Conservation (phyloP, 1,140 invertebrate species). For the Galleria mellonella region DNA sequence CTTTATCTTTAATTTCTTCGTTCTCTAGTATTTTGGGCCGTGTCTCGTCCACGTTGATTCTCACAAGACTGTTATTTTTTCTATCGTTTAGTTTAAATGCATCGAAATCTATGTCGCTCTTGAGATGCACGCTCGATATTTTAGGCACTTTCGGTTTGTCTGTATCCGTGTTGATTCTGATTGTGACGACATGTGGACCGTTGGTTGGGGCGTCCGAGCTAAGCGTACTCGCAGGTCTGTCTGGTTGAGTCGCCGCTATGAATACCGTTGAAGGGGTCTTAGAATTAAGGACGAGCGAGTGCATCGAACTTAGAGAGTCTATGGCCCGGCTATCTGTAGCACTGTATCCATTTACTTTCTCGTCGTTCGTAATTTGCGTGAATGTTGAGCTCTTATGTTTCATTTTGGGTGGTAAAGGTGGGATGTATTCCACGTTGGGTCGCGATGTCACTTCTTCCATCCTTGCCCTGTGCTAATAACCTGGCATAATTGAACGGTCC, state of each 20-base stretch:
- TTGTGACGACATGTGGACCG: conserved; percentile 79
- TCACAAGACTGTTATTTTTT: conserved; percentile 55
- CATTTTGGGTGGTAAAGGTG: conserved; percentile 49
- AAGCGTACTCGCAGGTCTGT: conserved; percentile 57
- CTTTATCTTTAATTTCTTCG: conserved; percentile 51
- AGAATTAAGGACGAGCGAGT: conserved; percentile 72
- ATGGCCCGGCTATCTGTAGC: conserved; percentile 36
- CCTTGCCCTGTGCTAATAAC: conserved; percentile 45
- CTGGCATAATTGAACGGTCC: conserved; percentile 64
- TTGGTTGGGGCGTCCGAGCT: conserved; percentile 49
- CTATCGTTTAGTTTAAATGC: conserved; percentile 51
- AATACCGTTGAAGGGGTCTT: conserved; percentile 76
- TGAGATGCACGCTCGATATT: conserved; percentile 66
- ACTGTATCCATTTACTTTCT: conserved; percentile 45
- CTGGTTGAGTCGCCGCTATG: conserved; percentile 73
- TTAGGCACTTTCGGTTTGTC: conserved; percentile 69
- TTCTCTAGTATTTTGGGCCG: conserved; percentile 54
- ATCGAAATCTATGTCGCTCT: conserved; percentile 59
- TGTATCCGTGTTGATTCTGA: conserved; percentile 78
- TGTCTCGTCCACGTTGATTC: conserved; percentile 52
- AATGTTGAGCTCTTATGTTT: conserved; percentile 57
- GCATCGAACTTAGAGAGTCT: conserved; percentile 68
- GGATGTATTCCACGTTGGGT: conserved; percentile 57
- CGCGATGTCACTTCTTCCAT: conserved; percentile 62
- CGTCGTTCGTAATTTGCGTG: conserved; percentile 58